A percentile compares a stretch with the other conserved stretches of the same genome.
Conservation (phyloP, 2,113 vertebrate genomes). For the Cyanistes caeruleus region DNA sequence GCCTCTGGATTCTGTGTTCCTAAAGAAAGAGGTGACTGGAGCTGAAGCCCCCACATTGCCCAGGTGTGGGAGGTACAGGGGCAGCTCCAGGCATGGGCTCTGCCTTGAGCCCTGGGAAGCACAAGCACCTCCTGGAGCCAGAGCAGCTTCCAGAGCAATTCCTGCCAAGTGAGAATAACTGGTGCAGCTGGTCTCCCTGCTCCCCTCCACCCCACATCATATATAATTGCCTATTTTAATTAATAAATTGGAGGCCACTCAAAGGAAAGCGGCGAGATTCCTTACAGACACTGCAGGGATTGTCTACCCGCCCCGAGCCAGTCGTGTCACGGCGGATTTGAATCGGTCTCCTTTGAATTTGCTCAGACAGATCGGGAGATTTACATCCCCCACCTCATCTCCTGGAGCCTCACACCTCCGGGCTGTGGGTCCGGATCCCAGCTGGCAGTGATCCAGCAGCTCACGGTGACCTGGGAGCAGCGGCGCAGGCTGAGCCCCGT, state of each 20-base stretch:
- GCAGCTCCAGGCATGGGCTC: not conserved
- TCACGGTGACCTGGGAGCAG: not conserved
- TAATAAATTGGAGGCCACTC: slow-evolving; percentile 71
- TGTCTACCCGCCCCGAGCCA: slow-evolving; percentile 49
- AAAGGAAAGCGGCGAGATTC: slow-evolving; percentile 62
- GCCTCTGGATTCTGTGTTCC: not conserved
- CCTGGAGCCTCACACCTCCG: not conserved
- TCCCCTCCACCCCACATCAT: slow-evolving; percentile 56
- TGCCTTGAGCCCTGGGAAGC: slow-evolving; percentile 2
- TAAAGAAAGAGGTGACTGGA: not conserved
- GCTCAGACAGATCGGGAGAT: slow-evolving; percentile 50
- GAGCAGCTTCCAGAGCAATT: not conserved
- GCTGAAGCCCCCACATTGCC: not conserved
- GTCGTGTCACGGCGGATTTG: slow-evolving; percentile 52
- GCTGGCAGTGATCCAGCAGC: not conserved
- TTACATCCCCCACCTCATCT: slow-evolving; percentile 33
- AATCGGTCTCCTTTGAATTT: slow-evolving; percentile 58
- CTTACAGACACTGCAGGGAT: slow-evolving; percentile 47
- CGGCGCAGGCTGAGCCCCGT: accelerated
- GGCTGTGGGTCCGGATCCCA: not conserved
- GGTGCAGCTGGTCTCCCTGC: slow-evolving; percentile 63
- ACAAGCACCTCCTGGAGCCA: not conserved
- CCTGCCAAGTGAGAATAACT: slow-evolving; percentile 65
- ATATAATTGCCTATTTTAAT: slow-evolving; percentile 70
- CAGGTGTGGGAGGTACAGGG: not conserved